These are phyloP conservation scores for Sitobion miscanthi DNA, from an alignment of 1,140 invertebrate genomes.

Conservation along the genomic window DNA sequence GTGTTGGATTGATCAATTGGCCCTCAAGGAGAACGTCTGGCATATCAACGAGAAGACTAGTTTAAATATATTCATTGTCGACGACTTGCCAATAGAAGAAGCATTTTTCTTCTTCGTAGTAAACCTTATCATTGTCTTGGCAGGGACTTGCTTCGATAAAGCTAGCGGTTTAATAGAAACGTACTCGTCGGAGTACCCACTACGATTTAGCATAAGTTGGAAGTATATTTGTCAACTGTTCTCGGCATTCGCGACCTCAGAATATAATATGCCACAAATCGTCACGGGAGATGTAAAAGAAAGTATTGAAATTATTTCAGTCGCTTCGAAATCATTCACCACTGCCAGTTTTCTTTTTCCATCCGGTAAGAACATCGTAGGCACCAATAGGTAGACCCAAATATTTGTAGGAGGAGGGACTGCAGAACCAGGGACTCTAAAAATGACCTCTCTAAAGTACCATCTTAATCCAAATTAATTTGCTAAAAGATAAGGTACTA, in stretches of 20 bases:
- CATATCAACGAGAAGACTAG: constrained; percentile 33
- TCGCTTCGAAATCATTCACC: neutral
- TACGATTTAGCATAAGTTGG: neutral
- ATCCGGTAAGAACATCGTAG: neutral
- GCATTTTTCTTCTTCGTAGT: neutral
- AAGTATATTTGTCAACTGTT: neutral
- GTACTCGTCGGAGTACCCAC: neutral
- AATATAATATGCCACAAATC: neutral
- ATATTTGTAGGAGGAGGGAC: neutral
- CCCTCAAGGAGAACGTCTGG: constrained; percentile 12
- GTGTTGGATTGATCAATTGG: neutral
- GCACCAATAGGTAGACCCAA: neutral
- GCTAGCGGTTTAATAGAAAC: constrained; percentile 22
- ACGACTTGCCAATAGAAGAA: constrained; percentile 23
- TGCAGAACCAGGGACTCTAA: too few relatives aligned
- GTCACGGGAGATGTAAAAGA: constrained; percentile 11
- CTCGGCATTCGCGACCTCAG: neutral
- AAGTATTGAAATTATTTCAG: neutral
- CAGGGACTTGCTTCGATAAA: neutral
- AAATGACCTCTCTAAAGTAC: too few relatives aligned
- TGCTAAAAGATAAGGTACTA: too few relatives aligned
- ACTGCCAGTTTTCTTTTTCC: constrained; percentile 6
- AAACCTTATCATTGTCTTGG: neutral
- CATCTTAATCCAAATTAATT: too few relatives aligned
- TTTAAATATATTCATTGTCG: neutral